phyloP scores from a whole-genome alignment of 2,113 vertebrate species.

The Oncorhynchus masou region DNA sequence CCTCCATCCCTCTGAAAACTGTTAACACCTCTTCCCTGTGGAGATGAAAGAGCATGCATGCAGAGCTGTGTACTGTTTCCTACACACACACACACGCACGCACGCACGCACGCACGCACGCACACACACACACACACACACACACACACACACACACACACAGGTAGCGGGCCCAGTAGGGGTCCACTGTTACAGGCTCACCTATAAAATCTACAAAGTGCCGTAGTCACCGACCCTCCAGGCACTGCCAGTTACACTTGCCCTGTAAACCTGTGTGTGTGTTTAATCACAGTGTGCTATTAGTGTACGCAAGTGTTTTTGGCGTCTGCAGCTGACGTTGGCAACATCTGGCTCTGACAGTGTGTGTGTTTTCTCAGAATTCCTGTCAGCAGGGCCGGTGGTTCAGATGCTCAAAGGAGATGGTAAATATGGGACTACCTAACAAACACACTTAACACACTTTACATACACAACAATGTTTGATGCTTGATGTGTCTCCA shows the following conservation, averaged over 20 bases:
- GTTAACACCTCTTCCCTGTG: constrained; percentile 25
- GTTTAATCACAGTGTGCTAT: constrained; percentile 31
- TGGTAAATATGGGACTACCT: constrained; percentile 53
- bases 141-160: too few species aligned
- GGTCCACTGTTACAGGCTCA: constrained; percentile 42
- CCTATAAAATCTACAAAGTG: constrained; percentile 71
- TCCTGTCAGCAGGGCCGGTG: constrained; percentile 69
- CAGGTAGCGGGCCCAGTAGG: constrained; percentile 32
- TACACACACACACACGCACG: too few species aligned
- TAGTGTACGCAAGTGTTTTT: constrained; percentile 33
- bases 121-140: too few species aligned
- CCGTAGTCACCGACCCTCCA: constrained; percentile 31
- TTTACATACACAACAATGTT: neutral
- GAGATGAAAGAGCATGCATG: constrained; percentile 60
- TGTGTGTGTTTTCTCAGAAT: constrained; percentile 50
- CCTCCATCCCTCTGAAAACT: neutral
- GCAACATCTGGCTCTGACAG: neutral
- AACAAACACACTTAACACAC: neutral
- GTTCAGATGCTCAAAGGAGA: constrained; percentile 49
- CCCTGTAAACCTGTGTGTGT: constrained; percentile 19
- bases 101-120: too few species aligned
- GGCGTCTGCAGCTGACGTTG: neutral
- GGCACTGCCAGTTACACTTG: constrained; percentile 49
- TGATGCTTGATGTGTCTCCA: constrained; percentile 14
- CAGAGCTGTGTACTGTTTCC: constrained; percentile 45